phyloP scores from a whole-genome alignment of 2,113 vertebrate genomes.

The Kryptolebias marmoratus region DNA sequence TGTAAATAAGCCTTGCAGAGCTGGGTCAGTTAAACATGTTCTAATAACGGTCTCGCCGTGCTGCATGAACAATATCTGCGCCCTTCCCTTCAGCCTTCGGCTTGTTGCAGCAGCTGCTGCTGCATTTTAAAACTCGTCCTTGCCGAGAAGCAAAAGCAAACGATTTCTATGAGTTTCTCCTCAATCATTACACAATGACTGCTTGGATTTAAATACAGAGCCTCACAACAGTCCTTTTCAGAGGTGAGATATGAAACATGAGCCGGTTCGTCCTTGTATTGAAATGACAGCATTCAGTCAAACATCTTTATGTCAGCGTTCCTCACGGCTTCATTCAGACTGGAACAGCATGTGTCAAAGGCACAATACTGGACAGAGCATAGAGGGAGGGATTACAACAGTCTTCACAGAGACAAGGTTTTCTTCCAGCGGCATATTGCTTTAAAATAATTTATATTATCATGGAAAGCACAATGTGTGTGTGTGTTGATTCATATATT shows the following conservation, averaged over 20 bases:
- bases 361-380: not conserved
- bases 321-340: not conserved
- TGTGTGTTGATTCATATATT: too few species aligned
- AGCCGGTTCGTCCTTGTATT: not conserved
- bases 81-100: constrained; percentile 42
- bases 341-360: not conserved
- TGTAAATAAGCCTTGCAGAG: constrained; percentile 34
- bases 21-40: constrained; percentile 34
- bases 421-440: not conserved
- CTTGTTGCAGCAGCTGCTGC: constrained; percentile 18
- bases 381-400: not conserved
- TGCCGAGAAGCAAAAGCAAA: constrained; percentile 44
- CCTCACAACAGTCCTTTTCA: not conserved
- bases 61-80: constrained; percentile 7
- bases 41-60: constrained; percentile 33
- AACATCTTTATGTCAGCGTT: not conserved
- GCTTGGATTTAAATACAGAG: constrained; percentile 3
- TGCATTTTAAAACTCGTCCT: constrained; percentile 34
- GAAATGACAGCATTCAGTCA: not conserved
- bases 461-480: too few species aligned
- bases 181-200: constrained; percentile 37
- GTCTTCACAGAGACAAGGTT: not conserved
- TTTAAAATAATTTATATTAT: not conserved
- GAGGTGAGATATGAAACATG: not conserved
- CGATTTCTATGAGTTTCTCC: constrained; percentile 53